phyloP scores from a whole-genome alignment of 2,113 vertebrate species.

The Thryonomys swinderianus region DNA sequence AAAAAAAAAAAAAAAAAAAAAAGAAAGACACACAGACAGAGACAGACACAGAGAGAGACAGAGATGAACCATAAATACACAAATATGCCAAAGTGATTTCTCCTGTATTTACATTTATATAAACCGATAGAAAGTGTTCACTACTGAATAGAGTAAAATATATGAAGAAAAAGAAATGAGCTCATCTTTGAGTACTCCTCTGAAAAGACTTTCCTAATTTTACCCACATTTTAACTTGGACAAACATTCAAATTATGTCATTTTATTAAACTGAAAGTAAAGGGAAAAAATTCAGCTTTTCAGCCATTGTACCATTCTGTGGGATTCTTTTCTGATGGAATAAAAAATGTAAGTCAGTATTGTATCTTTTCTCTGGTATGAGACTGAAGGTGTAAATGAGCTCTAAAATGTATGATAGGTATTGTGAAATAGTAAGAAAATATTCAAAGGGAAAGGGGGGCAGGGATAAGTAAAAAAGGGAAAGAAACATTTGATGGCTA shows the following conservation, averaged over 20 bases:
- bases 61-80: background rate
- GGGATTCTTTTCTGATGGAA: constrained; percentile 3
- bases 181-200: background rate
- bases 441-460: too few species aligned
- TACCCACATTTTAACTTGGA: constrained; percentile 49
- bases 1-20: too few species aligned
- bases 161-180: background rate
- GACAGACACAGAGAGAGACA: too few species aligned
- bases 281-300: background rate
- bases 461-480: too few species aligned
- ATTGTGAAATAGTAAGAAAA: too few species aligned
- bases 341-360: background rate
- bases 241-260: constrained; percentile 14
- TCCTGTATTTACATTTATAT: background rate
- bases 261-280: constrained; percentile 10
- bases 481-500: too few species aligned
- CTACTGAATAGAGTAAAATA: constrained; percentile 28
- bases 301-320: background rate
- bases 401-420: too few species aligned
- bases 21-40: too few species aligned
- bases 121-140: background rate
- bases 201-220: constrained; percentile 49
- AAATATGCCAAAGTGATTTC: background rate
- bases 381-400: too few species aligned
- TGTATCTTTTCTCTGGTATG: too few species aligned